These are phyloP conservation scores for Arbacia lixula DNA, from an alignment of 53 echinoderm and acorn worm species.

Conservation along the genomic window DNA sequence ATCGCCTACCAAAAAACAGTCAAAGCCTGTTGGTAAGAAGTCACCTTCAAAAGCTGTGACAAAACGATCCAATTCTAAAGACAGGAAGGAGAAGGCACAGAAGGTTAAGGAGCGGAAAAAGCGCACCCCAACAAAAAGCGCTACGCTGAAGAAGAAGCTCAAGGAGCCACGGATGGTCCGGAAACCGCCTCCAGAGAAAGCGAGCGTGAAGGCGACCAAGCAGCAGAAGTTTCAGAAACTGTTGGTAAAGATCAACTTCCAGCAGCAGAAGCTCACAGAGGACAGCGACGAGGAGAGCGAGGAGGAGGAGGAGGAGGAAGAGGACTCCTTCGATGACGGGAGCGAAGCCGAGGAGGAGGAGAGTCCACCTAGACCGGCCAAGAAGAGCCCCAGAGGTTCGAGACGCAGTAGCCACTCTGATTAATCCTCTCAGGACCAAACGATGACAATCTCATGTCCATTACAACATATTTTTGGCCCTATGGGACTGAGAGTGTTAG, in stretches of 20 bases:
- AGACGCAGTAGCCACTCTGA: slow-evolving; percentile 45
- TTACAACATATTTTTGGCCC: too few species aligned
- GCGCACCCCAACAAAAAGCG: slow-evolving; percentile 6
- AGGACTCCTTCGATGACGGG: slow-evolving; percentile 55
- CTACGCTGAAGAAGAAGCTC: slow-evolving; percentile 30
- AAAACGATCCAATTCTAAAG: slow-evolving; percentile 15
- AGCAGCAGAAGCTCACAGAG: slow-evolving; percentile 57
- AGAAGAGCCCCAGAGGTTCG: slow-evolving; percentile 49
- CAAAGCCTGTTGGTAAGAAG: slow-evolving; percentile 35
- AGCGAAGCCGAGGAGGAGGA: slow-evolving; percentile 39
- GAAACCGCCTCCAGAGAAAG: slow-evolving; percentile 78
- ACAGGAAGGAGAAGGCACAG: slow-evolving; percentile 14
- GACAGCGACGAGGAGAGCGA: slow-evolving; percentile 43
- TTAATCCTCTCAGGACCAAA: too few species aligned
- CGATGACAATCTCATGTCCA: too few species aligned
- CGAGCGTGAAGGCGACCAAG: slow-evolving; percentile 73
- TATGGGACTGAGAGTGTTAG: too few species aligned
- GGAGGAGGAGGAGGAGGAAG: slow-evolving; percentile 60
- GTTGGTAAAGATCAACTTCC: slow-evolving; percentile 93
- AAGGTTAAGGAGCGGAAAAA: slow-evolving; percentile 21
- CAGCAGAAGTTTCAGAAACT: slow-evolving; percentile 88
- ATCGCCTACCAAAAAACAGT: slow-evolving; percentile 28
- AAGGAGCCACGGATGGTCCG: slow-evolving; percentile 76
- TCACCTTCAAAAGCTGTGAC: slow-evolving; percentile 11
- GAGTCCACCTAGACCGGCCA: slow-evolving; percentile 2